Evolutionary conservation across 2,113 vertebrate genomes (phyloP).

Genomic region (Petrocephalus microphthalmus): DNA sequence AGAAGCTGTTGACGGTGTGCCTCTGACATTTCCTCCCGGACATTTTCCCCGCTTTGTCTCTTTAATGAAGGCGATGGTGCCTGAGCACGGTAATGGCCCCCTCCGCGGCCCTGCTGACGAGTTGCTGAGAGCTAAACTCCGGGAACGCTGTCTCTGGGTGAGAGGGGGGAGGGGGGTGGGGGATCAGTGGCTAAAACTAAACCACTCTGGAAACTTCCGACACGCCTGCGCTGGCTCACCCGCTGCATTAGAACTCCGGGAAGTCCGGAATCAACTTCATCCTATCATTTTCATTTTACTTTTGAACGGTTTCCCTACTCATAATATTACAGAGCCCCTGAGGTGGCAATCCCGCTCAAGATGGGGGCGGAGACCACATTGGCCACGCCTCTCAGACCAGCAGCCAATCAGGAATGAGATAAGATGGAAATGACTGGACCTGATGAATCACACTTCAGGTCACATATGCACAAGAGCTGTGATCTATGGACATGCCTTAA

Average conservation of each 20-base stretch:
- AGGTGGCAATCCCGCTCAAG: background rate
- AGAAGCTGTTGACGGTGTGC: background rate
- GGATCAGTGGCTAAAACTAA: background rate
- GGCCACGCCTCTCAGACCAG: background rate
- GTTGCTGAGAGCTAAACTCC: background rate
- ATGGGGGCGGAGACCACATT: background rate
- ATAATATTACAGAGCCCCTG: background rate
- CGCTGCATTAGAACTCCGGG: background rate
- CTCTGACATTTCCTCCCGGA: background rate
- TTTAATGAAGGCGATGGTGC: background rate
- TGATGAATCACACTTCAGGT: background rate
- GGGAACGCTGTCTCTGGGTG: background rate
- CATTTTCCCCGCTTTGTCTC: background rate
- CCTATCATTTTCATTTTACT: background rate
- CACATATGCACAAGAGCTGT: constrained; percentile 29
- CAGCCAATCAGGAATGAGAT: background rate
- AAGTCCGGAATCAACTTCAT: background rate
- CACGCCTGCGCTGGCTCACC: background rate
- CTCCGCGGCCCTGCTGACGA: background rate
- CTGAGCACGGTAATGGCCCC: background rate
- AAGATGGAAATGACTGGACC: background rate
- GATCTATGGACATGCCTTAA: constrained; percentile 49
- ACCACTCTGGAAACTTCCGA: background rate
- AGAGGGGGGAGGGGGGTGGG: no score
- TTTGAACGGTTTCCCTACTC: background rate